A percentile compares a stretch with the other conserved stretches of the same genome.
phyloP scores from a whole-genome alignment of 2,888 invertebrate species.

The Drosophila macrospina region DNA sequence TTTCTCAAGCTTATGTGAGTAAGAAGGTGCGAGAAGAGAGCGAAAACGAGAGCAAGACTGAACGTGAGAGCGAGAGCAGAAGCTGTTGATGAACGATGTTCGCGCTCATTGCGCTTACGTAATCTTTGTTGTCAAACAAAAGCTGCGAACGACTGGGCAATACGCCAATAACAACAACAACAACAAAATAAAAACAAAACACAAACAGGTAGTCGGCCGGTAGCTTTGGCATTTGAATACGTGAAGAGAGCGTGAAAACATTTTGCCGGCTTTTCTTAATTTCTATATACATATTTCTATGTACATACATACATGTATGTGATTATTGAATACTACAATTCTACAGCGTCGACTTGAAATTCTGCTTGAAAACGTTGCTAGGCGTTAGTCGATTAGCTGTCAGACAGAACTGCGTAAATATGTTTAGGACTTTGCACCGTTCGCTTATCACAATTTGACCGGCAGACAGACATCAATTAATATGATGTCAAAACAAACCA shows the following conservation, averaged over 20 bases:
- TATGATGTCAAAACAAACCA: constrained; percentile 5
- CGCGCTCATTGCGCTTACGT: constrained; percentile 54
- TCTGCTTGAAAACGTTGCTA: constrained; percentile 44
- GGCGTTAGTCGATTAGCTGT: constrained; percentile 42
- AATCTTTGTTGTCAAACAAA: constrained; percentile 79
- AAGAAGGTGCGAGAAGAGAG: constrained; percentile 9
- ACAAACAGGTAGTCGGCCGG: constrained; percentile 32
- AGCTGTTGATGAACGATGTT: constrained; percentile 8
- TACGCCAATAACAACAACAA: constrained; percentile 46
- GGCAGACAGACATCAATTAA: constrained; percentile 21
- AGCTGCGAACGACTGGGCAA: constrained; percentile 43
- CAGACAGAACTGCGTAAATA: constrained; percentile 61
- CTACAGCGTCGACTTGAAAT: neutral
- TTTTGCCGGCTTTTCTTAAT: constrained; percentile 44
- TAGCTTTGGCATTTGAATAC: constrained; percentile 41
- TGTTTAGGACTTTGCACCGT: constrained; percentile 52
- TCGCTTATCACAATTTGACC: constrained; percentile 32
- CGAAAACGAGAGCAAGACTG: constrained; percentile 3
- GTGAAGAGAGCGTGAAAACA: constrained; percentile 12
- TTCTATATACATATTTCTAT: constrained; percentile 5
- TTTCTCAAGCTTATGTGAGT: constrained; percentile 1
- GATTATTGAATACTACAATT: constrained; percentile 1
- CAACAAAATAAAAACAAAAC: constrained; percentile 21
- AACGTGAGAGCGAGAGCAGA: constrained; percentile 15
- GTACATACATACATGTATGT: neutral